Percentiles rank a stretch among this genome's conserved stretches.
Conservation (phyloP, 2,797 vertebrate genomes). For the Discoglossus pictus region DNA sequence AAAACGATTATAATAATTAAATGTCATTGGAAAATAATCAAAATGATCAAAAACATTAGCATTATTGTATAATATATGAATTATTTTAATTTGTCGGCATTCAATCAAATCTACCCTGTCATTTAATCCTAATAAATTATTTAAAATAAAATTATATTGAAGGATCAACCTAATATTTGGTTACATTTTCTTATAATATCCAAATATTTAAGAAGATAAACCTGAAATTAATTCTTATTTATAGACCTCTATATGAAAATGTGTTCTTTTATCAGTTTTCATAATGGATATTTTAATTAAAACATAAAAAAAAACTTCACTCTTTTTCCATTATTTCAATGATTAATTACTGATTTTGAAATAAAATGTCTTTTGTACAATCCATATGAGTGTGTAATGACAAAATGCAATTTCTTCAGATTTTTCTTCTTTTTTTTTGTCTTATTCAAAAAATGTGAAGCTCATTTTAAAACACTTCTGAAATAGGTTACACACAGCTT, state of each 20-base stretch:
- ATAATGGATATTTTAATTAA: constrained; percentile 81
- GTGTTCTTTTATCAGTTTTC: constrained; percentile 75
- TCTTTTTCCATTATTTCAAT: constrained; percentile 78
- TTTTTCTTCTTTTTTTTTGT: constrained; percentile 57
- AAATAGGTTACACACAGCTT: constrained; percentile 83
- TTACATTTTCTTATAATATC: constrained; percentile 55
- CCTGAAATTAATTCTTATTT: constrained; percentile 73
- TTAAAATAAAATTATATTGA: no score
- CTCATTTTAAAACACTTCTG: constrained; percentile 80
- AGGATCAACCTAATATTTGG: no score
- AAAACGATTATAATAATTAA: no score
- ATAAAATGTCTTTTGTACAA: constrained; percentile 73
- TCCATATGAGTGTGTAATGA: constrained; percentile 69
- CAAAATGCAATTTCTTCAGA: constrained; percentile 74
- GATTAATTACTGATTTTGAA: constrained; percentile 75
- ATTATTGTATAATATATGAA: no score
- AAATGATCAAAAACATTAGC: no score
- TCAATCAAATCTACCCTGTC: no score
- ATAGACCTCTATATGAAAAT: constrained; percentile 78
- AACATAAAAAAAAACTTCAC: constrained; percentile 78
- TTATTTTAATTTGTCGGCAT: no score
- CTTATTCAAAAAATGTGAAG: constrained; percentile 73
- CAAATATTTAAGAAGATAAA: constrained; percentile 70
- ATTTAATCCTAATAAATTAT: no score
- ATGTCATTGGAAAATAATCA: no score